Conservation (phyloP, 2,113 vertebrate species). For the Bungarus multicinctus region DNA sequence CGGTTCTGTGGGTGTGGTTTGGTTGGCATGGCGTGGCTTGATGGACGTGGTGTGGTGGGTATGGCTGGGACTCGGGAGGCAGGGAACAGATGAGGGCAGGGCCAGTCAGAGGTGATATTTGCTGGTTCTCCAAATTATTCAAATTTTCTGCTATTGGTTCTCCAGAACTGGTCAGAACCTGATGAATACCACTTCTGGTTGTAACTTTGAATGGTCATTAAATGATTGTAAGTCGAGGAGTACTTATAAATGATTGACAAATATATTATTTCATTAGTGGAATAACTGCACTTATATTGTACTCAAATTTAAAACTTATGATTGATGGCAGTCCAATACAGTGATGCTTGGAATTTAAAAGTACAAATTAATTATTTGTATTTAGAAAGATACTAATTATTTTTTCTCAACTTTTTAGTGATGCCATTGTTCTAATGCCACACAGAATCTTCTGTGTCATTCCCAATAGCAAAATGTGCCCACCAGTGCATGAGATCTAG, state of each 20-base stretch:
- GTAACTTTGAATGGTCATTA: neutral
- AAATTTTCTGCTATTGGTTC: too few relatives aligned
- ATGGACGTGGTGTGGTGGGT: too few relatives aligned
- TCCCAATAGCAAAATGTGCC: slow-evolving; percentile 20
- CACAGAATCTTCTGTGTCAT: slow-evolving; percentile 12
- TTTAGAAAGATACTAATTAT: neutral
- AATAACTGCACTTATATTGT: neutral
- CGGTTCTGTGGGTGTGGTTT: too few relatives aligned
- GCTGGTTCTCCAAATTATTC: too few relatives aligned
- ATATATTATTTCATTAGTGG: neutral
- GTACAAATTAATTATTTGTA: neutral
- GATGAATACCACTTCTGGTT: too few relatives aligned
- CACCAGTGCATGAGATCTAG: fast-evolving
- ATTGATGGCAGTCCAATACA: neutral
- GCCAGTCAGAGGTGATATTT: too few relatives aligned
- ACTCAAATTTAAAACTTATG: neutral
- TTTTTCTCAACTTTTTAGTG: neutral
- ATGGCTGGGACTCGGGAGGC: too few relatives aligned
- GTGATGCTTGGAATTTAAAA: neutral
- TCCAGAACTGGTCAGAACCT: too few relatives aligned
- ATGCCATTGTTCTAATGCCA: neutral
- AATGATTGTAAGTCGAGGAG: neutral
- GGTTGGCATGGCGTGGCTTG: too few relatives aligned
- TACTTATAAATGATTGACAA: neutral
- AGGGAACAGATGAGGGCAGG: too few relatives aligned